Percentiles rank a stretch among this genome's conserved stretches.
Conservation (phyloP, 1,140 invertebrate species). For the Acromyrmex echinatior region DNA sequence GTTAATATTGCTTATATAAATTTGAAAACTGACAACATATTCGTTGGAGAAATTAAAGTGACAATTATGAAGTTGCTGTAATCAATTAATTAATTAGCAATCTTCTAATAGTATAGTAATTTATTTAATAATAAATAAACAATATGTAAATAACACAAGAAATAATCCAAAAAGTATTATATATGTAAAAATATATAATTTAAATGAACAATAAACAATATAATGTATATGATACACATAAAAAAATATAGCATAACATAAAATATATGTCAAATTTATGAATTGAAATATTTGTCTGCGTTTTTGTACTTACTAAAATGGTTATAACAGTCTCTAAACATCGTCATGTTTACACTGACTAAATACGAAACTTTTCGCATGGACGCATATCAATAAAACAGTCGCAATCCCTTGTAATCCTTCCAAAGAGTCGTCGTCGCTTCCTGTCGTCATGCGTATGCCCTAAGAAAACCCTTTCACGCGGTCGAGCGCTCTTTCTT, state of each 20-base stretch:
- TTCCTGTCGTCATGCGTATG: not conserved
- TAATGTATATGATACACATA: constrained; percentile 1
- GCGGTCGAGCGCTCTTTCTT: constrained; percentile 64
- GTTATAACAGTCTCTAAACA: not conserved
- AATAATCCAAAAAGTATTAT: too few species aligned
- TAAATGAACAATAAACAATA: too few species aligned
- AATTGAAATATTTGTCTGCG: not conserved
- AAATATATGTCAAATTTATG: not conserved
- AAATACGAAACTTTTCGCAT: constrained; percentile 40
- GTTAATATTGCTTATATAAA: not conserved
- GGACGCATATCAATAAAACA: constrained; percentile 44
- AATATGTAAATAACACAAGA: not conserved
- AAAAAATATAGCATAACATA: not conserved
- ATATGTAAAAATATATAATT: too few species aligned
- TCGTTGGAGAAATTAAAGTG: too few species aligned
- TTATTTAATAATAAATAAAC: not conserved
- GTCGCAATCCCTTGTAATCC: constrained; percentile 50
- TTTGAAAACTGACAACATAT: not conserved
- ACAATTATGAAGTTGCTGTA: not conserved
- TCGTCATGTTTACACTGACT: constrained; percentile 36
- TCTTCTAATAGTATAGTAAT: not conserved
- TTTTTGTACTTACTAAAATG: not conserved
- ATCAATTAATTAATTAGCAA: not conserved
- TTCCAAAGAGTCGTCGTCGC: constrained; percentile 9
- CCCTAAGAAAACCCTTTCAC: constrained; percentile 68